Evolutionary conservation across 37 sponge, comb jelly and placozoan species (phyloP), one percentile per base, ranked within the genome.

Genomic region (Bolinopsis microptera): DNA sequence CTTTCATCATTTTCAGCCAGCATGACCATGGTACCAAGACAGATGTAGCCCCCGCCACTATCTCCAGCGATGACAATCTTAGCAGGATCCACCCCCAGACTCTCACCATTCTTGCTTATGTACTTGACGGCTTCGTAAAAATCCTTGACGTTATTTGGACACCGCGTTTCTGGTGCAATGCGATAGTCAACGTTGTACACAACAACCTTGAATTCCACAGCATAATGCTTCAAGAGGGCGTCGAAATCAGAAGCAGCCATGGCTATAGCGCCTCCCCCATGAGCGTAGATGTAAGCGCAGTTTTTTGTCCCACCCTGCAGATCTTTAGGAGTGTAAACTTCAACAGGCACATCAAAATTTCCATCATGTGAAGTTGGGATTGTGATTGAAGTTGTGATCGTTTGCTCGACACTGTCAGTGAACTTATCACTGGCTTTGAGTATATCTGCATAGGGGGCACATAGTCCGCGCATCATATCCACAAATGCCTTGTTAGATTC

Each of bases 31-130:
- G 74, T n/a, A 24, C 74, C 74, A 9, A 70, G 30, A 70, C 74
- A 70, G 74, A 70, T 26, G 25, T 70, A 70, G 24, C 74, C 74
- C 1, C 74, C 74, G 1, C 74, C 74, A 70, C 74, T 70, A n/a
- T 70, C 74, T 26, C 74, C 74, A 8, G 74, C 16, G 30, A 70
- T 70, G 2, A 22, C 25, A 3, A 70, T 26, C 74, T 26, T 70
- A 3, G 28, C 74, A 24, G 74, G 30, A n/a, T 70, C 74, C 25
- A 70, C 16, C 18, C 74, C 74, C 2, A 70, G 30, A 26, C 28
- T 70, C 24, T 70, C 74, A 3, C 24, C 25, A n/a, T 70, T 9
- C 3, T 1, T 2, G 25, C 28, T 70, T 8, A 70, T 22, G 74
- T 70, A 70, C 25, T 70, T 70, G 74, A 70, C 18, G 18, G 25